Conservation (phyloP, 2,797 vertebrate genomes). For the Pagetopsis macropterus region DNA sequence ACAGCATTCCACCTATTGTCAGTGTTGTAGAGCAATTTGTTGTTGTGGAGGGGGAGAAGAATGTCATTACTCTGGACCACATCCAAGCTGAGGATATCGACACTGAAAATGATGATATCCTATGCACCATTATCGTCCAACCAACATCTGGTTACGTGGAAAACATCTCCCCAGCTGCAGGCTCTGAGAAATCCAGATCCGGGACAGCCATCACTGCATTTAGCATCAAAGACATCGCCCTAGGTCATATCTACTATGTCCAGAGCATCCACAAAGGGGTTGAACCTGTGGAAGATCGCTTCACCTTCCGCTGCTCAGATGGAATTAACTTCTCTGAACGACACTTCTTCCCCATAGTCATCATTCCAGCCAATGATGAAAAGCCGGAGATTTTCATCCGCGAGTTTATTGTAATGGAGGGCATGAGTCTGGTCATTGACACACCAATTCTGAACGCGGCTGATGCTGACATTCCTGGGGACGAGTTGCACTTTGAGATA, state of each 20-base stretch:
- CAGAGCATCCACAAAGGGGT: slow-evolving; percentile 92
- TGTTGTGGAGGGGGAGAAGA: slow-evolving; percentile 88
- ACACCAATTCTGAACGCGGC: slow-evolving; percentile 85
- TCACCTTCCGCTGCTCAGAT: slow-evolving; percentile 90
- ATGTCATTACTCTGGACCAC: slow-evolving; percentile 84
- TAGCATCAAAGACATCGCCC: slow-evolving; percentile 83
- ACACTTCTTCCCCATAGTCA: slow-evolving; percentile 88
- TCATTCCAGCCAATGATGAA: slow-evolving; percentile 89
- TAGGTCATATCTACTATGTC: slow-evolving; percentile 86
- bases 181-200: slow-evolving; percentile 86
- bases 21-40: slow-evolving; percentile 81
- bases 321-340: slow-evolving; percentile 89
- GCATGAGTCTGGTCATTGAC: slow-evolving; percentile 91
- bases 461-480: slow-evolving; percentile 86
- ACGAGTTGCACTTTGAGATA: slow-evolving; percentile 87
- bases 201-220: slow-evolving; percentile 90
- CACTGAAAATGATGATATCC: slow-evolving; percentile 86
- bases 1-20: slow-evolving; percentile 86
- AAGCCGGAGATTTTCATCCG: slow-evolving; percentile 87
- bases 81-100: slow-evolving; percentile 87
- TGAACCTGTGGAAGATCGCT: slow-evolving; percentile 88
- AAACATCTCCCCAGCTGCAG: slow-evolving; percentile 87
- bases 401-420: slow-evolving; percentile 91
- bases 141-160: slow-evolving; percentile 90
- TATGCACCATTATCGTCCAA: slow-evolving; percentile 89